Base-by-base conservation (phyloP, 2,888 invertebrate species). In the Chloroclysta siterata region DNA sequence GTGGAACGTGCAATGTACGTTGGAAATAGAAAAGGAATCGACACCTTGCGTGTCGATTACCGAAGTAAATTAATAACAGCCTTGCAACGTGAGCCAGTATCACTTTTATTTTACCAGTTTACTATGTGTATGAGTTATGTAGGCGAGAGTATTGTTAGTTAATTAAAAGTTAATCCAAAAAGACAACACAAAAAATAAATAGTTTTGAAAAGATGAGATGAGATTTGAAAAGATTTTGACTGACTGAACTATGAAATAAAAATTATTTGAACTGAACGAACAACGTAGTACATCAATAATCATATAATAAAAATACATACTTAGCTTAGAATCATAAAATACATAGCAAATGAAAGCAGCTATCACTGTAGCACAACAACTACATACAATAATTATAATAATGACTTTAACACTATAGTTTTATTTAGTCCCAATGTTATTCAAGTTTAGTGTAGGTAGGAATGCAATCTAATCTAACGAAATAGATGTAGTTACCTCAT, bases 21-120 rank as follows among this genome's bases (percentile, higher is more conserved):
- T 47, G n/a, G 15, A 39, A 39, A 48, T 56, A 39, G 36, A n/a
- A 55, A 46, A 47, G 5, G 8, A 39, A 41, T 28, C 13, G n/a
- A 39, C n/a, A 53, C 17, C 15, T 44, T 22, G 47, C 47, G 47
- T 39, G 41, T 57, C 0, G 5, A n/a, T 41, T 41, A 48, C 8
- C 28, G n/a, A 51, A 33, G 41, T 48, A 13, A 46, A 15, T 33
- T 33, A 22, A 0, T 14, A 41, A 51, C 28, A 17, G 28, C 17
- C 46, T 22, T 55, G 17, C 46, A 47, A 36, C 7, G 8, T 47
- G 15, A 11, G 8, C 42, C 29, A 14, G n/a, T 46, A 39, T 46
- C 10, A 15, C 11, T 46, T 11, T 17, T 17, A 5, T 44, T 42
- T 14, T 39, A 3, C 10, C 11, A 39, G 11, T 39, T 11, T 8